Percentiles rank a stretch among this genome's conserved stretches.
These are phyloP conservation scores for Sinocyclocheilus maitianheensis DNA, from an alignment of 2,113 vertebrate species.

Conservation along the genomic window DNA sequence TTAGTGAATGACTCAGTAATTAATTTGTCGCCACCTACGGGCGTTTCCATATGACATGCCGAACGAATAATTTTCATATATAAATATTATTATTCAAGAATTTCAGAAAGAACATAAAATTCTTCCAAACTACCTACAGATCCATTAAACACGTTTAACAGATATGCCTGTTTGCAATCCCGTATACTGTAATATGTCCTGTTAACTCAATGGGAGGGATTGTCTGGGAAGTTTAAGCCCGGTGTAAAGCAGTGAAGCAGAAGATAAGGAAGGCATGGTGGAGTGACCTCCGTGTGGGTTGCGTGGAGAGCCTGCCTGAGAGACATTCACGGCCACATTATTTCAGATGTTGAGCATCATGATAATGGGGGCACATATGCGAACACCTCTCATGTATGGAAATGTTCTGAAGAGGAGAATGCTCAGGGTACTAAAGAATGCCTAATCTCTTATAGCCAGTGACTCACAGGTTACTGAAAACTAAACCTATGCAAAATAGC, in stretches of 20 bases:
- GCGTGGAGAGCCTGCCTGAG: conserved; percentile 14
- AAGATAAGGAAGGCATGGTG: conserved; percentile 7
- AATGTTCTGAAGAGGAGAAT: conserved; percentile 35
- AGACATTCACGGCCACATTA: conserved; percentile 1
- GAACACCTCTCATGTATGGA: conserved; percentile 5
- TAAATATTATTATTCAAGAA: not conserved
- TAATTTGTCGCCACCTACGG: not conserved
- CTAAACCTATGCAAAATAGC: conserved; percentile 33
- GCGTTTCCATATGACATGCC: not conserved
- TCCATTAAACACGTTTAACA: conserved; percentile 9
- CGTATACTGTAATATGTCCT: conserved; percentile 5
- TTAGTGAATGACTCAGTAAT: not conserved
- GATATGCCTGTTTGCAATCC: conserved; percentile 16
- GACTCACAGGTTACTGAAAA: conserved; percentile 35
- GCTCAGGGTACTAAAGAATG: conserved; percentile 8
- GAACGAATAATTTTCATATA: not conserved
- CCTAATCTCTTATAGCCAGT: not conserved
- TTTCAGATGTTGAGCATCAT: conserved; percentile 1
- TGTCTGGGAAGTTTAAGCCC: not conserved
- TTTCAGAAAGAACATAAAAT: not conserved
- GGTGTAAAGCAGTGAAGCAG: not conserved
- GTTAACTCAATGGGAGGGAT: not conserved
- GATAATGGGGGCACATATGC: not conserved
- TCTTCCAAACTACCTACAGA: not conserved
- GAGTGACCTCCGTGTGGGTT: not conserved